A percentile compares a stretch with the other conserved stretches of the same genome.
phyloP scores from a whole-genome alignment of 2,888 invertebrate species.

The Pollenia angustigena region DNA sequence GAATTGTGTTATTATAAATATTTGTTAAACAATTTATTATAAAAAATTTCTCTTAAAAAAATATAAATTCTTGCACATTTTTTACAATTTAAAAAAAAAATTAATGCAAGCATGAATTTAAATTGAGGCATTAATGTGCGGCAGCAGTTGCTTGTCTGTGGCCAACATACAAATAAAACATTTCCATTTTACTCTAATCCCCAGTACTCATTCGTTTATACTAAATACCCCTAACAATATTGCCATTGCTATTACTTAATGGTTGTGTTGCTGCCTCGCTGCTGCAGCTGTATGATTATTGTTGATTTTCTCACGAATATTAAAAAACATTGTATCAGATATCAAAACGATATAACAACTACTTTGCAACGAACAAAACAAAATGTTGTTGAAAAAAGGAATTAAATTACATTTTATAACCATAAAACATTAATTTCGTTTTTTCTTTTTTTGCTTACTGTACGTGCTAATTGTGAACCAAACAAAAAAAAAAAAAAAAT shows the following conservation, averaged over 20 bases:
- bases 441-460: conserved; percentile 10
- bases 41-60: conserved; percentile 21
- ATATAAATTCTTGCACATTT: conserved; percentile 28
- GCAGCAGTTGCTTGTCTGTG: conserved; percentile 13
- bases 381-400: conserved; percentile 14
- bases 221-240: conserved; percentile 35
- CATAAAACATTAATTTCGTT: conserved; percentile 31
- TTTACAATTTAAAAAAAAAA: conserved; percentile 20
- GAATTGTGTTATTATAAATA: conserved; percentile 39
- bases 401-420: conserved; percentile 59
- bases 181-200: conserved; percentile 34
- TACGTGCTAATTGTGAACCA: conserved; percentile 58
- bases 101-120: conserved; percentile 54
- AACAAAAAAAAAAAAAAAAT: conserved; percentile 10
- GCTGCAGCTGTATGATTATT: conserved; percentile 60
- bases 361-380: conserved; percentile 20
- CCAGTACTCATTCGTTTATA: background rate
- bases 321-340: conserved; percentile 68
- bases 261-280: background rate
- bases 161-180: conserved; percentile 24
- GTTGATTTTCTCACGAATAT: conserved; percentile 72
- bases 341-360: conserved; percentile 44
- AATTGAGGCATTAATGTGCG: conserved; percentile 63
- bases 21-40: conserved; percentile 32
- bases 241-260: conserved; percentile 4